Evolutionary conservation across 1,140 invertebrate species (phyloP).

Genomic region (Penaeus japonicus): DNA sequence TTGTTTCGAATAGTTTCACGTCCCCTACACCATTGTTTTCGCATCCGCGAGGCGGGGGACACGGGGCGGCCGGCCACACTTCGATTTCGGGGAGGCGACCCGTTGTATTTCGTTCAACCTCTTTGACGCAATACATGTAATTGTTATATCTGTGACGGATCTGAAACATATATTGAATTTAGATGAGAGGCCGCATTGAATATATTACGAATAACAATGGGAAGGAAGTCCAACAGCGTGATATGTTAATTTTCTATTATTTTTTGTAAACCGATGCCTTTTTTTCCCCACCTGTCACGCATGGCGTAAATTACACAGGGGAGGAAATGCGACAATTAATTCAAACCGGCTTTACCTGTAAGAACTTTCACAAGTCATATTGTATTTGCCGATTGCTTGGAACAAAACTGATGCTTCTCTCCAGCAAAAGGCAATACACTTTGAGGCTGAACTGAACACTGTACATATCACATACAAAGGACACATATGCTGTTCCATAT

Average conservation of each 20-base stretch:
- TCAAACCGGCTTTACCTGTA: no score
- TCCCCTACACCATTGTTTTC: not conserved
- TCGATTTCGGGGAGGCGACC: no score
- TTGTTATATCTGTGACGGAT: not conserved
- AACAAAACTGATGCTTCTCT: no score
- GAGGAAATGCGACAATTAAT: no score
- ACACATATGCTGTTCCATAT: not conserved
- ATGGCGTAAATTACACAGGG: no score
- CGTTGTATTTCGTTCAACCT: not conserved
- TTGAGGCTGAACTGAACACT: no score
- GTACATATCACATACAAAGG: not conserved
- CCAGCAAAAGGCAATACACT: no score
- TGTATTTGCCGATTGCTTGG: no score
- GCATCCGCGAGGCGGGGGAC: not conserved
- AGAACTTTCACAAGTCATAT: no score
- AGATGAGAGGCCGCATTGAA: not conserved
- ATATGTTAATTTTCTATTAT: not conserved
- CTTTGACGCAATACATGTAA: not conserved
- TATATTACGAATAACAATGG: not conserved
- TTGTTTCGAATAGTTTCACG: not conserved
- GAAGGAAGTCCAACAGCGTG: not conserved
- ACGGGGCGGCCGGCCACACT: no score
- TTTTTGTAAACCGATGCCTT: not conserved
- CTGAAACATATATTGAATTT: not conserved
- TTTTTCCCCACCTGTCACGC: not conserved